A percentile compares a stretch with the other conserved stretches of the same genome.
Evolutionary conservation across 2,797 vertebrate species (phyloP).

Genomic region (Falco berigora): DNA sequence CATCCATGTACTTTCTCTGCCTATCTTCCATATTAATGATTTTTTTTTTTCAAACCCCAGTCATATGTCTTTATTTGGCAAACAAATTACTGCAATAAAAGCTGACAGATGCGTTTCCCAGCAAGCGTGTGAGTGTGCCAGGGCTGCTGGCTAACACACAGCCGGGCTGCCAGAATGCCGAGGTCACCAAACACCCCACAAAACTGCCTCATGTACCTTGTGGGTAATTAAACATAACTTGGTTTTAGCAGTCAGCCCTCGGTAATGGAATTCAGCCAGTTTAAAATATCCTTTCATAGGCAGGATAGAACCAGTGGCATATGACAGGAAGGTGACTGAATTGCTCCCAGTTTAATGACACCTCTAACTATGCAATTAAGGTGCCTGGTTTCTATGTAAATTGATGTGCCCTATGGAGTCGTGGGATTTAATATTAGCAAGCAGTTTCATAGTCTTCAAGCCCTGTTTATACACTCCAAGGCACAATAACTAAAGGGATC

Average conservation of each 20-base stretch:
- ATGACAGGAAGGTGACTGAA: not conserved
- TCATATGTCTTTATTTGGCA: not conserved
- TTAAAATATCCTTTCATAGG: slow-evolving; percentile 1
- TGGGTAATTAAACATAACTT: not conserved
- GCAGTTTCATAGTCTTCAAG: not conserved
- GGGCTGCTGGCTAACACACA: not conserved
- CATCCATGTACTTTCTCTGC: not conserved
- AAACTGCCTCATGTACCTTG: not conserved
- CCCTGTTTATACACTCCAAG: not conserved
- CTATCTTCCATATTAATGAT: not conserved
- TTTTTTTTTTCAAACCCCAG: not conserved
- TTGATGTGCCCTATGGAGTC: not conserved
- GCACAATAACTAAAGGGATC: not conserved
- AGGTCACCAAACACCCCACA: not conserved
- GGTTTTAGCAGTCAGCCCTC: not conserved
- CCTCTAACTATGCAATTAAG: not conserved
- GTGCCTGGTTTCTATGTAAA: not conserved
- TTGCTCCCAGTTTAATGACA: not conserved
- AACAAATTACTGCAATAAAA: not conserved
- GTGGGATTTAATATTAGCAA: not conserved
- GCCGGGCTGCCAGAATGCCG: not conserved
- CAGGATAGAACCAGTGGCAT: not conserved
- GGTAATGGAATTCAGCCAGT: not conserved
- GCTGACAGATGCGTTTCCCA: not conserved
- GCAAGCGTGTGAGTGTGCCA: not conserved